Base-by-base conservation (phyloP, 2,797 vertebrate species). In the Poeciliopsis gracilis region DNA sequence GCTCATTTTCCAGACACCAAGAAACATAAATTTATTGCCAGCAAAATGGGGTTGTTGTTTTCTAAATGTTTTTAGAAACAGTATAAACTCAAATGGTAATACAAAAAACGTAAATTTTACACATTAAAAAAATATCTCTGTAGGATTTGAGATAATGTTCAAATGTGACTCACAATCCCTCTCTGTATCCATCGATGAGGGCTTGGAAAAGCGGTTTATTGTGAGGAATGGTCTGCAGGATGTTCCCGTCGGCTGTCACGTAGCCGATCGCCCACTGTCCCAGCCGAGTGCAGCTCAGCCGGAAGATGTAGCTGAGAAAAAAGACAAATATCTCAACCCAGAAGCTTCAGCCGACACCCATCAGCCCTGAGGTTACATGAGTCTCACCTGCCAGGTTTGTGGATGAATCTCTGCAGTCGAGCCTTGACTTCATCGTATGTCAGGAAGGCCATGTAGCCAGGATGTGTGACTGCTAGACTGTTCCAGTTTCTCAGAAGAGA, bases 221-320 rank as follows among this genome's bases (percentile, higher is more conserved):
- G 92, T 99, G 98, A 75, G 98, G 98, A 90, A 99, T 99, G 86
- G 98, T 99, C 96, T 99, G 98, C 61, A 99, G 96, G 83, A 99
- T 99, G 94, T 99, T 99, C 25, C 98, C 98, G 51, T 99, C 98
- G 5, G 97, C 98, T 2, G 98, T 99, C 87, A 99, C 98, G 0
- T 99, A 99, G 85, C 98, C 98, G 20, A 99, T 99, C 4, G 98
- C 98, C 98, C 98, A 99, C 93, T 99, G 98, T 67, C 98, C 98
- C 30, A 99, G 95, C 7, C 98, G 95, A 0, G 98, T 99, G 57
- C 98, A 99, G 92, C 98, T 99, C 94, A 99, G 84, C 46, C 98
- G 94, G 90, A 99, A 99, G 93, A 99, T 99, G 82, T 99, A 99
- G 96, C 98, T 99, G 80, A 55, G 51, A 18, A 5, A 67, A 51